phyloP scores from a whole-genome alignment of 2,888 invertebrate species.

The Prosopocoilus inquinatus region DNA sequence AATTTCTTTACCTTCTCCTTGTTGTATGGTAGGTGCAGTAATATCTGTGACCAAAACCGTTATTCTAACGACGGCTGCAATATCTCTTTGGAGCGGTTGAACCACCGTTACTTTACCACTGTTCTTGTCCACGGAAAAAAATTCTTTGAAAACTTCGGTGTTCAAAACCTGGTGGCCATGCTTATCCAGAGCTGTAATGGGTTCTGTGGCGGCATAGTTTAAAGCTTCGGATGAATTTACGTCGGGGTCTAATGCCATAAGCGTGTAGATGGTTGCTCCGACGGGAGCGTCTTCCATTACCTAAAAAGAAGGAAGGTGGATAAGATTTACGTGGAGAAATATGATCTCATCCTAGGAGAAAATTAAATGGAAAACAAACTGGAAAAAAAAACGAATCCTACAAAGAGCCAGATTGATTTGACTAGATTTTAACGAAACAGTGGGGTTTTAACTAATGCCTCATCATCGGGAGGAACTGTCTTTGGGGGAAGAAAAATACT shows the following conservation, averaged over 20 bases:
- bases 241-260: slow-evolving; percentile 79
- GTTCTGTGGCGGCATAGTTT: slow-evolving; percentile 65
- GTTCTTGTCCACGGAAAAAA: slow-evolving; percentile 63
- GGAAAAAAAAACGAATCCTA: too few species aligned
- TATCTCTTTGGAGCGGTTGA: slow-evolving; percentile 61
- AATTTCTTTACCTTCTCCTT: slow-evolving; percentile 63
- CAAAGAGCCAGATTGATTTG: too few species aligned
- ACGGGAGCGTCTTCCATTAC: slow-evolving; percentile 75
- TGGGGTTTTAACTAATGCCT: too few species aligned
- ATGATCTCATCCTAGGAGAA: too few species aligned
- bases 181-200: slow-evolving; percentile 77
- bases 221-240: slow-evolving; percentile 67
- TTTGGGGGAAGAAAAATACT: too few species aligned
- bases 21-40: slow-evolving; percentile 74
- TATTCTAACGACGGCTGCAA: slow-evolving; percentile 73
- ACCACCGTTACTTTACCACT: slow-evolving; percentile 66
- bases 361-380: too few species aligned
- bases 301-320: too few species aligned
- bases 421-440: too few species aligned
- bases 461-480: too few species aligned
- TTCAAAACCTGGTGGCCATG: slow-evolving; percentile 69
- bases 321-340: slow-evolving; percentile 1
- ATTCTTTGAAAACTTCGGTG: slow-evolving; percentile 57
- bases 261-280: slow-evolving; percentile 68
- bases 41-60: slow-evolving; percentile 79